Base-by-base conservation (phyloP, 2,113 vertebrate genomes). In the Ochotona princeps region DNA sequence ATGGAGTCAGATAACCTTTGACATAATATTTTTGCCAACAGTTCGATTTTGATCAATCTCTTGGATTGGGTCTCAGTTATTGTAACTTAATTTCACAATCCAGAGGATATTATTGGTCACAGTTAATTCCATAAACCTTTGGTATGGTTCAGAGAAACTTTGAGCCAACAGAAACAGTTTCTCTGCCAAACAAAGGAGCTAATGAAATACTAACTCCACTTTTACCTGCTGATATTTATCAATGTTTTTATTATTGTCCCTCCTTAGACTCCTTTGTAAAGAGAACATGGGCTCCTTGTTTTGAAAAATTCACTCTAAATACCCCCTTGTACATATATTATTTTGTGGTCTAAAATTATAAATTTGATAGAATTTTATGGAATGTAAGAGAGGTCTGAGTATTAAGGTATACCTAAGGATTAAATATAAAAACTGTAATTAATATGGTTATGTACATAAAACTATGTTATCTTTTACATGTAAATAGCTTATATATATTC, bases 321-420 rank as follows among this genome's bases (percentile, higher is more conserved):
- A 20, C 63, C 14, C 7, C 73, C 57, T 83, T 17, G 23, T 38
- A n/a, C 7, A 1, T 61, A 13, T 18, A 18, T 63, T 82, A 30
- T 9, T 32, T 23, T 38, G 12, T 67, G 76, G 74, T 44, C 80
- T 47, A 44, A 69, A 74, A 51, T 35, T 32, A 18, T 87, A 10
- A 87, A 80, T 75, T 90, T 82, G 61, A 49, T 74, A 54, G 49
- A 89, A 69, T 7, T 75, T 73, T 81, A 69, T 81, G 94, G 69
- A 47, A 47, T 79, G 57, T 94, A 74, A 90, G 7, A 47, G 73
- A 89, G 30, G 14, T 21, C 11, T 94, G 67, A 23, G 47, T 88
- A 47, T 79, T 93, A 86, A 87, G 26, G 2, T 70, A 54, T 3
- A n/a, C 70, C 83, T 83, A 69, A 89, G 57, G 93, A 89, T n/a